phyloP scores from a whole-genome alignment of 2,888 invertebrate genomes.

The Xestia xanthographa region DNA sequence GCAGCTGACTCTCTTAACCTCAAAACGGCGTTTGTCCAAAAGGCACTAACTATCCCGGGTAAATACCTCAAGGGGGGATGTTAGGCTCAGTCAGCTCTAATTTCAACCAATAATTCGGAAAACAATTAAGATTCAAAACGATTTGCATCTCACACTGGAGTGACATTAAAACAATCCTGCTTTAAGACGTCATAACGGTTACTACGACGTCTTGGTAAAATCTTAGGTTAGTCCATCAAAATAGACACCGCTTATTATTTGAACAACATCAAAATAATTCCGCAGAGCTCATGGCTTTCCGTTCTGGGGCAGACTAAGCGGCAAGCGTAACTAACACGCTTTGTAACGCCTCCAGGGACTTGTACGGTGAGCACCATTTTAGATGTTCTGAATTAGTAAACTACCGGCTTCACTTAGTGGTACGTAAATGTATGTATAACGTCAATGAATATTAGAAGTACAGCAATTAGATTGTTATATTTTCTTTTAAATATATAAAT shows the following conservation, averaged over 20 bases:
- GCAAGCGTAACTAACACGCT: slow-evolving; percentile 27
- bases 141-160: too few relatives aligned
- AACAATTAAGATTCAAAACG: too few relatives aligned
- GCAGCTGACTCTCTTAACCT: too few relatives aligned
- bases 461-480: neutral
- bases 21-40: too few relatives aligned
- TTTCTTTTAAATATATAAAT: too few relatives aligned
- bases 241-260: slow-evolving; percentile 3
- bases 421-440: slow-evolving; percentile 1
- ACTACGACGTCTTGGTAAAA: neutral
- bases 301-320: slow-evolving; percentile 13
- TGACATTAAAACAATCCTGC: too few relatives aligned
- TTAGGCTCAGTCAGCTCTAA: too few relatives aligned
- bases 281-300: slow-evolving; percentile 7
- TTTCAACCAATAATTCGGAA: too few relatives aligned
- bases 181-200: too few relatives aligned
- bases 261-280: slow-evolving; percentile 33
- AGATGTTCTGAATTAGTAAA: slow-evolving; percentile 16
- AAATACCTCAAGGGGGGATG: too few relatives aligned
- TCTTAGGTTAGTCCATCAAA: neutral
- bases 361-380: slow-evolving; percentile 13
- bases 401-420: neutral
- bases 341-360: slow-evolving; percentile 34
- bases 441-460: slow-evolving; percentile 5
- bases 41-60: too few relatives aligned